Conservation (phyloP, 2,113 vertebrate species). For the Erythrocercus mccallii region DNA sequence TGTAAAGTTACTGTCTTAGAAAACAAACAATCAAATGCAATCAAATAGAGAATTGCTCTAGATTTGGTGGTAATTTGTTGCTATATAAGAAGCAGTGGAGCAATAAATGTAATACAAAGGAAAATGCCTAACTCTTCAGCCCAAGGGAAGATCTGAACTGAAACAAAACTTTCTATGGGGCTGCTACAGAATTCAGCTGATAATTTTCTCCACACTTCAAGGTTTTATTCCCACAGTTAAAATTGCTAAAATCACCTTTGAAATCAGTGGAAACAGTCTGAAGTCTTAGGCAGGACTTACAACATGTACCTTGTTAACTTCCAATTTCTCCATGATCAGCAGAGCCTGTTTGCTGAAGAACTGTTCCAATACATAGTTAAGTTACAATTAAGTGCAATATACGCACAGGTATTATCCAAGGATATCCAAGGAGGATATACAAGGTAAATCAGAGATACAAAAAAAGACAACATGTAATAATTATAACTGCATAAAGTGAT, state of each 20-base stretch:
- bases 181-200: neutral
- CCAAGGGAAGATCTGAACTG: neutral
- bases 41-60: neutral
- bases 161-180: neutral
- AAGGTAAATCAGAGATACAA: neutral
- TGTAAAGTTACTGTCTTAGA: neutral
- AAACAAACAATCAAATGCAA: neutral
- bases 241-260: neutral
- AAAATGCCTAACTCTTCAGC: neutral
- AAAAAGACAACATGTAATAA: neutral
- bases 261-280: neutral
- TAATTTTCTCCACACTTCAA: neutral
- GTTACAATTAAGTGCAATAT: neutral
- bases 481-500: neutral
- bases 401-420: neutral
- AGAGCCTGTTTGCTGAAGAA: neutral
- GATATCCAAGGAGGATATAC: neutral
- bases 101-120: neutral
- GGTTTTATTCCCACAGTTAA: neutral
- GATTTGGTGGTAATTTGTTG: neutral
- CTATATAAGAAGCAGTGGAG: neutral
- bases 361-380: neutral
- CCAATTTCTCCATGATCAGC: neutral
- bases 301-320: neutral
- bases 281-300: neutral